These are phyloP conservation scores for Tympanuchus pallidicinctus DNA, from an alignment of 2,113 vertebrate genomes.

Conservation along the genomic window DNA sequence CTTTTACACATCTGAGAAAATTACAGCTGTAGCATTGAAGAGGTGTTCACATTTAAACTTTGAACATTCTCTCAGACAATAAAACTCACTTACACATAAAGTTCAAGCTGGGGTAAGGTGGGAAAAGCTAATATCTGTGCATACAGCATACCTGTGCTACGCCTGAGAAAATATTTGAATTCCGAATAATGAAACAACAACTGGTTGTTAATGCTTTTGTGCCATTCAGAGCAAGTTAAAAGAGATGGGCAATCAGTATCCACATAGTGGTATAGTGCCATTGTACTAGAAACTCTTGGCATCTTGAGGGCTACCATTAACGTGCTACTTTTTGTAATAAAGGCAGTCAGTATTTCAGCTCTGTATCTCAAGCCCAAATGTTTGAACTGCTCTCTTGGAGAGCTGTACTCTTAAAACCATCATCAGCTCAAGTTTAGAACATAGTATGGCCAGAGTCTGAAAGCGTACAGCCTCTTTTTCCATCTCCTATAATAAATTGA, in stretches of 20 bases:
- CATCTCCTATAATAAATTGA: neutral
- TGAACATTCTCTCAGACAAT: neutral
- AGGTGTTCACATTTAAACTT: neutral
- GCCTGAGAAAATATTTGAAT: neutral
- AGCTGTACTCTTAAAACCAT: neutral
- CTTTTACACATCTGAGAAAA: neutral
- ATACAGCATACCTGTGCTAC: neutral
- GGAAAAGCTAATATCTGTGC: neutral
- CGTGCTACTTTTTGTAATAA: neutral
- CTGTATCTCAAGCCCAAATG: neutral
- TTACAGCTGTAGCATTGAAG: neutral
- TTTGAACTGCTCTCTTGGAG: neutral
- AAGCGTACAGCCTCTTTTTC: neutral
- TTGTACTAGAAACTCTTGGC: neutral
- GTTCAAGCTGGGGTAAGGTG: neutral
- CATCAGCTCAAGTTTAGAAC: neutral
- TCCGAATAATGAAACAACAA: neutral
- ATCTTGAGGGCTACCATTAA: neutral
- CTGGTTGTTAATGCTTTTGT: neutral
- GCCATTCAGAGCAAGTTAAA: neutral
- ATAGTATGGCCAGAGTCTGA: neutral
- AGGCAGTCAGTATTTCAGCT: neutral
- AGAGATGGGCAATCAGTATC: neutral
- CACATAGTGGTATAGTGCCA: neutral
- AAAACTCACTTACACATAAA: neutral